Conservation (phyloP, 2,888 invertebrate species). For the Phania funesta region DNA sequence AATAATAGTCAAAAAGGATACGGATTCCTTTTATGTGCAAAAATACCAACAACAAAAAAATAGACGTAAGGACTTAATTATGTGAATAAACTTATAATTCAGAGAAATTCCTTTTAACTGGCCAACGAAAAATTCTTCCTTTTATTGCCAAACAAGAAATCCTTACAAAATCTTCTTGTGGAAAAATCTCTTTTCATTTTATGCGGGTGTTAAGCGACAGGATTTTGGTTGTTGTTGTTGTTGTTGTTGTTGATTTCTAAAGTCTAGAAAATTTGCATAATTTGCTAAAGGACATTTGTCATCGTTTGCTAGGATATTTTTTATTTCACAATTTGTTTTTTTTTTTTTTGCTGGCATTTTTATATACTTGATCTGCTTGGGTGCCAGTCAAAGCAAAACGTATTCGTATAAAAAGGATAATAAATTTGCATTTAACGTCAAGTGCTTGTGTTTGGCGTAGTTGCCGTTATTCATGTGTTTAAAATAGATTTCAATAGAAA, state of each 20-base stretch:
- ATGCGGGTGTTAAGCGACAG: slow-evolving; percentile 55
- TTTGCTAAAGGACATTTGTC: slow-evolving; percentile 69
- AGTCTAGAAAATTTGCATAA: slow-evolving; percentile 70
- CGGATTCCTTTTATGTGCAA: slow-evolving; percentile 28
- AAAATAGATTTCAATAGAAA: slow-evolving; percentile 42
- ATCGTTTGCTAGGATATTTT: slow-evolving; percentile 34
- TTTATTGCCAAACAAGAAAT: slow-evolving; percentile 33
- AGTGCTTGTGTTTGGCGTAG: slow-evolving; percentile 51
- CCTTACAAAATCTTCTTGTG: slow-evolving; percentile 28
- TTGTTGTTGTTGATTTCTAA: neutral
- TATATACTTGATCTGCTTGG: slow-evolving; percentile 22
- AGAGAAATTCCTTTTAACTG: slow-evolving; percentile 17
- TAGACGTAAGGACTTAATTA: slow-evolving; percentile 63
- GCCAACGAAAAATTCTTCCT: slow-evolving; percentile 32
- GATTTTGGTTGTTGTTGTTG: slow-evolving; percentile 15
- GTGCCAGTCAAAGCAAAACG: slow-evolving; percentile 46
- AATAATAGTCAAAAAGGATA: slow-evolving; percentile 32
- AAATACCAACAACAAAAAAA: neutral
- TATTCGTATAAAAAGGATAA: slow-evolving; percentile 67
- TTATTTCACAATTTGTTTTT: neutral
- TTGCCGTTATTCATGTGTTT: slow-evolving; percentile 37
- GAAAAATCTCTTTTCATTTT: slow-evolving; percentile 2
- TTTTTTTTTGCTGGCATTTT: slow-evolving; percentile 2
- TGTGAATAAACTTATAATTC: slow-evolving; percentile 58
- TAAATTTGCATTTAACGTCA: slow-evolving; percentile 73